Conservation (phyloP, 2,888 invertebrate species). For the Pyrrhosoma nymphula region DNA sequence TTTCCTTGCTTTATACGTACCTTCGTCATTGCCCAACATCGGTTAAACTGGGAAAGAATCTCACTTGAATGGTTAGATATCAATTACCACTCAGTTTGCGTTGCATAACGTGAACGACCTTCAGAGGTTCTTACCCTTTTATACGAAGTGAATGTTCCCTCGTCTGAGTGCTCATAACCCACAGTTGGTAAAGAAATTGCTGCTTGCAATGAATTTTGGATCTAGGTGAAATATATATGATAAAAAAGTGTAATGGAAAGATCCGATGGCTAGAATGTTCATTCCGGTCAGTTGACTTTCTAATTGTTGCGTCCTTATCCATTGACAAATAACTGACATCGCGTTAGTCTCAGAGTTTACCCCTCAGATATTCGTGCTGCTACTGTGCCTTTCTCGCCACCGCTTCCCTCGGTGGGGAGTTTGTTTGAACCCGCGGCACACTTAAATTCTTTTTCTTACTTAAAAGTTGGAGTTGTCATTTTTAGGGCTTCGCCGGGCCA, state of each 20-base stretch:
- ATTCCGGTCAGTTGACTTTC: background rate
- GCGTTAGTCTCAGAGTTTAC: background rate
- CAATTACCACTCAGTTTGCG: background rate
- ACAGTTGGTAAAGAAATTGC: background rate
- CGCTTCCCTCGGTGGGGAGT: background rate
- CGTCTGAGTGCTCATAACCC: background rate
- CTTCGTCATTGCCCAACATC: background rate
- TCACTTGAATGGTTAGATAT: background rate
- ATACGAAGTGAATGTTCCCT: background rate
- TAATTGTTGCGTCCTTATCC: background rate
- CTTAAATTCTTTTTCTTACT: background rate
- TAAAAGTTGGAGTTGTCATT: background rate
- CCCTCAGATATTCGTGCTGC: background rate
- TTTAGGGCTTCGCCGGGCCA: background rate
- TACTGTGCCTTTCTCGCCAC: background rate
- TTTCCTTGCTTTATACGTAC: background rate
- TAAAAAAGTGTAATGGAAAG: background rate
- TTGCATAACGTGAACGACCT: background rate
- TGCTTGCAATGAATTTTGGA: background rate
- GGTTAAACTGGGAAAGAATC: background rate
- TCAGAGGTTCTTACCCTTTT: background rate
- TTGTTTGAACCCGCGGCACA: background rate
- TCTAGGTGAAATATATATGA: background rate
- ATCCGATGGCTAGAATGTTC: background rate
- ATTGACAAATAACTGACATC: background rate